Evolutionary conservation across 2,797 vertebrate genomes (phyloP).

Genomic region (Sebastiscus albofasciatus): DNA sequence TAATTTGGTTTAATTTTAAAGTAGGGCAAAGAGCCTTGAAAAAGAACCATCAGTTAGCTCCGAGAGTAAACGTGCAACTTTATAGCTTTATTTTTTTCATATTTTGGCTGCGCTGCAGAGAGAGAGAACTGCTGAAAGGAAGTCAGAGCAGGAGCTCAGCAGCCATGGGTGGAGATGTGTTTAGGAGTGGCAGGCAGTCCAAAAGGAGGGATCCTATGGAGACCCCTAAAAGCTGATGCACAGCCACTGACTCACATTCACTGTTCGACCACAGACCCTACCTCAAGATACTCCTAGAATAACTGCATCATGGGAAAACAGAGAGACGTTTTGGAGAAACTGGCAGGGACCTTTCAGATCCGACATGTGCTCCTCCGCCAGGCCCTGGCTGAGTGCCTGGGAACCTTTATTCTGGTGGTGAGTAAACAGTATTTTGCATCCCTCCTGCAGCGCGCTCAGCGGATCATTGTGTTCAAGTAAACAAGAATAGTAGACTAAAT

Average conservation of each 20-base stretch:
- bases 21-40: neutral
- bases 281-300: conserved; percentile 9
- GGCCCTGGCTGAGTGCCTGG: conserved; percentile 87
- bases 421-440: conserved; percentile 63
- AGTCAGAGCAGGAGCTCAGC: neutral
- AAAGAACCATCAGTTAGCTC: neutral
- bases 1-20: conserved; percentile 27
- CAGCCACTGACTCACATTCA: conserved; percentile 4
- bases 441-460: neutral
- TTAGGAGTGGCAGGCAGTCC: conserved; percentile 9
- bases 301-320: conserved; percentile 83
- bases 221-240: conserved; percentile 47
- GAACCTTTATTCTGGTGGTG: conserved; percentile 89
- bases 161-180: conserved; percentile 2
- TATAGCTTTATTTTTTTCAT: neutral
- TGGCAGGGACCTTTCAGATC: conserved; percentile 81
- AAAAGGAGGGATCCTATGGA: conserved; percentile 28
- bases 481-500: neutral
- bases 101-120: neutral
- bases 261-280: conserved; percentile 3
- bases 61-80: neutral
- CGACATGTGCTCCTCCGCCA: conserved; percentile 84
- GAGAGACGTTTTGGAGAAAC: conserved; percentile 81
- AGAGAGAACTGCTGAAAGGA: neutral
- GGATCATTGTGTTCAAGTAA: neutral